Evolutionary conservation across 2,797 vertebrate species (phyloP).

Genomic region (Natrix natrix): DNA sequence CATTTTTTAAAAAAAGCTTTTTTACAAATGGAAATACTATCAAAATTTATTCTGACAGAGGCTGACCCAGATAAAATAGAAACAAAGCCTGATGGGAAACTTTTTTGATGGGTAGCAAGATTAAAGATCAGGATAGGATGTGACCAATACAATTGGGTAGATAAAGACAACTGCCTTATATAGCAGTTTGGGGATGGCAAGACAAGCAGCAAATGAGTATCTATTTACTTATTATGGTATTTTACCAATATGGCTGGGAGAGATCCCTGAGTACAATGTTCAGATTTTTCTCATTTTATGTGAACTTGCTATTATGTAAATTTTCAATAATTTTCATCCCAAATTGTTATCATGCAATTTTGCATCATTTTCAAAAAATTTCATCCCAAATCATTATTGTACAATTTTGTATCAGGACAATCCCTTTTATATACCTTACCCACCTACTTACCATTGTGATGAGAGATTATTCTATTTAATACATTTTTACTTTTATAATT

Average conservation of each 20-base stretch:
- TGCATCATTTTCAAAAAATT: neutral
- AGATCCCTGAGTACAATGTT: neutral
- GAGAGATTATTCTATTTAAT: neutral
- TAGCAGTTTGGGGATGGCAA: neutral
- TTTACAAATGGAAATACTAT: neutral
- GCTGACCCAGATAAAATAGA: neutral
- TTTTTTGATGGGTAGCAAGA: neutral
- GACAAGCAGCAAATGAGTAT: neutral
- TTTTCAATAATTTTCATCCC: neutral
- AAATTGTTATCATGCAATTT: neutral
- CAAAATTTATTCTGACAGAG: neutral
- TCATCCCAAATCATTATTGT: neutral
- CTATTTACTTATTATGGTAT: neutral
- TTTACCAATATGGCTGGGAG: neutral
- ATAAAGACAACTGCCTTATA: neutral
- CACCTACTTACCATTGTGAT: neutral
- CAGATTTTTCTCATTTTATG: neutral
- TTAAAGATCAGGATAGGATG: neutral
- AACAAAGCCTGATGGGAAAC: neutral
- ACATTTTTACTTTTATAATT: neutral
- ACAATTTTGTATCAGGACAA: neutral
- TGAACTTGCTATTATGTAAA: neutral
- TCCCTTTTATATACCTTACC: neutral
- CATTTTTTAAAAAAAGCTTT: neutral
- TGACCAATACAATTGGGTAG: neutral